These are phyloP conservation scores for Dendroctonus ponderosae DNA, from an alignment of 1,140 invertebrate species.

Conservation along the genomic window DNA sequence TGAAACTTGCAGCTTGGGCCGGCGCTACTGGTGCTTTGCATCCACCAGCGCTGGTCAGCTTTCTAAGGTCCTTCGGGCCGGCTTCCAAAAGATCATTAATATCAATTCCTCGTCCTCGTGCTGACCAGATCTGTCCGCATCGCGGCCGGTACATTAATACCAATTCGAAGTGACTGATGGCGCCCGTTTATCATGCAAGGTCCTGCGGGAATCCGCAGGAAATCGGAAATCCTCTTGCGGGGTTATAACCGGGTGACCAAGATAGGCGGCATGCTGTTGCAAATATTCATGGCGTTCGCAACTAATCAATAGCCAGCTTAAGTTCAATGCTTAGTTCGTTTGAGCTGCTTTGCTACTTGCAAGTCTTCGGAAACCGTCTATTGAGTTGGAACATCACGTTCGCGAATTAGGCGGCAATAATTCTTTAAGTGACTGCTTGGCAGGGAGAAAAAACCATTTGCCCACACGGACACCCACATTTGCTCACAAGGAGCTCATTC, in stretches of 20 bases:
- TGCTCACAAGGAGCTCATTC: too few species aligned
- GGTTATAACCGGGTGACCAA: slow-evolving; percentile 6
- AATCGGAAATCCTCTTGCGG: slow-evolving; percentile 22
- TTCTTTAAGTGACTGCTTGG: too few species aligned
- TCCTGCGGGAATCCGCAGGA: slow-evolving; percentile 36
- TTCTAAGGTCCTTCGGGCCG: slow-evolving; percentile 11
- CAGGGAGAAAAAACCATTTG: too few species aligned
- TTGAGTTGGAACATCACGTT: too few species aligned
- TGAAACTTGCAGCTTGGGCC: too few species aligned
- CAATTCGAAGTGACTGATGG: slow-evolving; percentile 50
- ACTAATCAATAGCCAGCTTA: too few species aligned
- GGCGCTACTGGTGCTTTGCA: too few species aligned
- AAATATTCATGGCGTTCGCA: background rate
- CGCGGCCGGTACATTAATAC: slow-evolving; percentile 48
- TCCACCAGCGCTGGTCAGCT: slow-evolving; percentile 1
- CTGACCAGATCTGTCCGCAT: slow-evolving; percentile 47
- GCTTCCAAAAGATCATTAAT: slow-evolving; percentile 44
- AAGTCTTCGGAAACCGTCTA: too few species aligned
- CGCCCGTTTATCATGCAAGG: slow-evolving; percentile 45
- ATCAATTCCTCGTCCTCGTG: slow-evolving; percentile 45
- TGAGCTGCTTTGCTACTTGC: too few species aligned
- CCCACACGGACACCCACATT: too few species aligned
- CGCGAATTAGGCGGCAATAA: too few species aligned
- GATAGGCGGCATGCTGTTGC: background rate
- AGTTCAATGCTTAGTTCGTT: too few species aligned